These are phyloP conservation scores for Aspidoscelis tigris DNA, from an alignment of 2,113 vertebrate species.

Conservation along the genomic window DNA sequence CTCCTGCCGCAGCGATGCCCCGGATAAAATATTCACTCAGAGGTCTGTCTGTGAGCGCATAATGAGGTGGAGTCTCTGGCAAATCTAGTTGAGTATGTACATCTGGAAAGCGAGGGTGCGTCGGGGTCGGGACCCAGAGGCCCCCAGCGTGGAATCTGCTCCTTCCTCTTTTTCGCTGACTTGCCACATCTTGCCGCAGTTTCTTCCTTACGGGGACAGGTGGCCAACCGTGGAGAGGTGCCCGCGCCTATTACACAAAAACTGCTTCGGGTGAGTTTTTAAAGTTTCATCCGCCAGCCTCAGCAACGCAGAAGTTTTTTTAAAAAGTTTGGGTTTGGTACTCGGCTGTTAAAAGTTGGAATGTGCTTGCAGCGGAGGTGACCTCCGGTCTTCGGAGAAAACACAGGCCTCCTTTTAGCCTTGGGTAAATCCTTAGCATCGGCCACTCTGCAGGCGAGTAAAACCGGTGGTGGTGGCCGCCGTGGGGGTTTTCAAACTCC, in stretches of 20 bases:
- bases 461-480: not conserved
- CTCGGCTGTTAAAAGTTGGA: not conserved
- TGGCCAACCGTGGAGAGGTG: not conserved
- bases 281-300: conserved; percentile 8
- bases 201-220: not conserved
- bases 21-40: conserved; percentile 51
- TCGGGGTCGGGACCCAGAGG: conserved; percentile 9
- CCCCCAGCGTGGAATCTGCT: not conserved
- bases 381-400: conserved; percentile 36
- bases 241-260: not conserved
- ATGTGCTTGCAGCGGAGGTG: not conserved
- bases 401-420: conserved; percentile 35
- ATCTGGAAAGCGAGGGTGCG: conserved; percentile 16
- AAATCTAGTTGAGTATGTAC: conserved; percentile 26
- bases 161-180: conserved; percentile 21
- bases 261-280: not conserved
- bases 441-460: not conserved
- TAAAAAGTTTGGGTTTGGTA: not conserved
- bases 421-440: not conserved
- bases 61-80: conserved; percentile 50
- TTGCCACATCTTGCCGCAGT: not conserved
- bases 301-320: not conserved
- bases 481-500: too few species aligned
- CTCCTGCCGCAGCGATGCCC: conserved; percentile 46
- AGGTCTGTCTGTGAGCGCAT: conserved; percentile 53